Evolutionary conservation across 2,888 invertebrate species (phyloP).

Genomic region (Monoplex corrugatus): DNA sequence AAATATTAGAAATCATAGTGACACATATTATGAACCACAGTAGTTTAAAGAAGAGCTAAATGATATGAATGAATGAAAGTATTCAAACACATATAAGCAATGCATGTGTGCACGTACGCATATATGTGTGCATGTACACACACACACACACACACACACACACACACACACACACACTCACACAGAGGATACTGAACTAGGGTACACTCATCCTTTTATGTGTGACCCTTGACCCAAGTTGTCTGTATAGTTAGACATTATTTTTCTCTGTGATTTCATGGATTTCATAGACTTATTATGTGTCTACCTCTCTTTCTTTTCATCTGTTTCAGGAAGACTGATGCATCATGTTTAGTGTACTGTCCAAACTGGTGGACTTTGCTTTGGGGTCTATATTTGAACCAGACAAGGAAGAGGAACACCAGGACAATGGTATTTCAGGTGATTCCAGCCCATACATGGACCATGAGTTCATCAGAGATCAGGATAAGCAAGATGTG

Average conservation of each 20-base stretch:
- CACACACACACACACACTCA: background rate
- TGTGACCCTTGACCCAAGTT: background rate
- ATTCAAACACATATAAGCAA: too few species aligned
- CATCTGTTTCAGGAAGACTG: background rate
- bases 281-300: background rate
- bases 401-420: slow-evolving; percentile 34
- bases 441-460: background rate
- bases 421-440: background rate
- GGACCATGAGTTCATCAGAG: background rate
- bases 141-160: too few species aligned
- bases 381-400: slow-evolving; percentile 10
- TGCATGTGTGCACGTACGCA: too few species aligned
- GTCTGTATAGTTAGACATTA: background rate
- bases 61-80: too few species aligned
- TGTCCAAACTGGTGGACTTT: slow-evolving; percentile 49
- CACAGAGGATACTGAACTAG: background rate
- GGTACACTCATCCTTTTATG: background rate
- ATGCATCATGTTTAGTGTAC: slow-evolving; percentile 53
- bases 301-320: background rate
- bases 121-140: too few species aligned
- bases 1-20: too few species aligned
- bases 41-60: too few species aligned
- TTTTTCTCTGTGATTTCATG: background rate
- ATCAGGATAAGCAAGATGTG: slow-evolving; percentile 32
- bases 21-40: too few species aligned